These are phyloP conservation scores for Diadophis punctatus DNA, from an alignment of 2,113 vertebrate species.

Conservation along the genomic window DNA sequence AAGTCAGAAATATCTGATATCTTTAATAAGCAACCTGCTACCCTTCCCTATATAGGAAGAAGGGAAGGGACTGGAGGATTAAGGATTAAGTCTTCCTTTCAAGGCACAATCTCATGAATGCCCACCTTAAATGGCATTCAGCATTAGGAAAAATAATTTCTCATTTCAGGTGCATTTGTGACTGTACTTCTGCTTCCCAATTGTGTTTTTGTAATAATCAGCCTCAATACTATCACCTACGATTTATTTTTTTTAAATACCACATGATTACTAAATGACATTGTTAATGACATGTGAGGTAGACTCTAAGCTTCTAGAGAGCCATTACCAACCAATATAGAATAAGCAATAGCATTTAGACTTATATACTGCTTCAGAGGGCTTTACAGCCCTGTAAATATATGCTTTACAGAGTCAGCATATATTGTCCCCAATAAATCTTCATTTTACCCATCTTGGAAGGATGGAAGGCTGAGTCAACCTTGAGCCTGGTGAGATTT, in stretches of 20 bases:
- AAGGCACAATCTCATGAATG: not conserved
- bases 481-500: no score
- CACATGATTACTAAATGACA: not conserved
- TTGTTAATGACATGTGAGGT: not conserved
- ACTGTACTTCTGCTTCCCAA: not conserved
- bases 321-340: not conserved
- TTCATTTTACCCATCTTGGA: no score
- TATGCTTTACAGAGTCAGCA: no score
- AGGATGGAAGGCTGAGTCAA: no score
- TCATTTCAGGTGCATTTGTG: not conserved
- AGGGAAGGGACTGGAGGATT: not conserved
- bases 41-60: not conserved
- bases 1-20: not conserved
- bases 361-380: no score
- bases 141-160: not conserved
- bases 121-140: not conserved
- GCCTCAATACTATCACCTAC: not conserved
- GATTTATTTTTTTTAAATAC: not conserved
- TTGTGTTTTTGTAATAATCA: not conserved
- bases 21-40: not conserved
- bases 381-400: no score
- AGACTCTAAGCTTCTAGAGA: not conserved
- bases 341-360: not conserved
- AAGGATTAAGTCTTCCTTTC: not conserved
- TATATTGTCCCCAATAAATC: no score